Conservation (phyloP, 1,140 invertebrate species). For the Drosophila prosaltans region DNA sequence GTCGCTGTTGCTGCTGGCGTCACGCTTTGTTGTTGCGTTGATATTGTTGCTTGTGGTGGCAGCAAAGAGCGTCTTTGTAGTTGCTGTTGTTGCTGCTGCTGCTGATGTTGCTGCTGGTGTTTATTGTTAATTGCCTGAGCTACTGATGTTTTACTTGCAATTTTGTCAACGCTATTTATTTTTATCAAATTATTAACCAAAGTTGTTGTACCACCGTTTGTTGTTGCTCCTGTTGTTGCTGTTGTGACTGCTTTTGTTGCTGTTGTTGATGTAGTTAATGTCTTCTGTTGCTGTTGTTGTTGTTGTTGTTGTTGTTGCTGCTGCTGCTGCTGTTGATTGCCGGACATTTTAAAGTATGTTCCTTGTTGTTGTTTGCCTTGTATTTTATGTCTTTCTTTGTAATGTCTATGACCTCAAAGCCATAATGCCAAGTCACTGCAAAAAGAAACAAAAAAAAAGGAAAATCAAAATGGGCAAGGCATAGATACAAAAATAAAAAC, state of each 20-base stretch:
- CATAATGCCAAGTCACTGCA: slow-evolving; percentile 55
- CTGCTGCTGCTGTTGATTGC: slow-evolving; percentile 72
- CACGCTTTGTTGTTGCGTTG: slow-evolving; percentile 45
- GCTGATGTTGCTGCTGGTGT: slow-evolving; percentile 55
- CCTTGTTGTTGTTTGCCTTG: slow-evolving; percentile 68
- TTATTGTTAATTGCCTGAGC: slow-evolving; percentile 72
- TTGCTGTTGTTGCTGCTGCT: slow-evolving; percentile 53
- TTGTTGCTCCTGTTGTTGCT: slow-evolving; percentile 36
- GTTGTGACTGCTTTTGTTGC: slow-evolving; percentile 32
- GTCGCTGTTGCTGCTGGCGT: slow-evolving; percentile 30
- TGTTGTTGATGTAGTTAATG: slow-evolving; percentile 30
- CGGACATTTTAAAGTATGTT: slow-evolving; percentile 71
- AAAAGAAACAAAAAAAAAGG: slow-evolving; percentile 30
- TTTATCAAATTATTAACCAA: slow-evolving; percentile 75
- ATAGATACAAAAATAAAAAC: slow-evolving; percentile 38
- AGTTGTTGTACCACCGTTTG: slow-evolving; percentile 52
- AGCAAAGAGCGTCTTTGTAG: slow-evolving; percentile 66
- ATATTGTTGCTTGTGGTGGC: slow-evolving; percentile 53
- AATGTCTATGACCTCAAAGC: slow-evolving; percentile 59
- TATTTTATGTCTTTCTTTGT: slow-evolving; percentile 40
- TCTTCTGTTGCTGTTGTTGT: slow-evolving; percentile 39
- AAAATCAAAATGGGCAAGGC: slow-evolving; percentile 40
- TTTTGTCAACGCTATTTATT: slow-evolving; percentile 76
- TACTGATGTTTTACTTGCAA: slow-evolving; percentile 60
- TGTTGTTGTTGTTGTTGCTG: slow-evolving; percentile 57